A percentile compares a stretch with the other conserved stretches of the same genome.
phyloP scores from a whole-genome alignment of 2,113 vertebrate species.

The Phrynosoma platyrhinos region DNA sequence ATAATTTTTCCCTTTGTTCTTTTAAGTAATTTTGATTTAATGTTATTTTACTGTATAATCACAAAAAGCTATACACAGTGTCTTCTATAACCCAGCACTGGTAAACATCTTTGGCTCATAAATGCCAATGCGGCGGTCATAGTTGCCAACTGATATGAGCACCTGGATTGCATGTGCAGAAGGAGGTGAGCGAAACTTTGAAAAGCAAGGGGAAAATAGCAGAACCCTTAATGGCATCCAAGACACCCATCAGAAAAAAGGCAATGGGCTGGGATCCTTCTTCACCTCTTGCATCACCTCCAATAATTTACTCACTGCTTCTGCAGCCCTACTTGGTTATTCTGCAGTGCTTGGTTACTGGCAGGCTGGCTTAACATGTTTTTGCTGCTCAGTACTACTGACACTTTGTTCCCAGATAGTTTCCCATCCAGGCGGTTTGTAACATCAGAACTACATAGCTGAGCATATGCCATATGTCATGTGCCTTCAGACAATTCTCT shows the following conservation, averaged over 20 bases:
- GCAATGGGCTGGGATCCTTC: not conserved
- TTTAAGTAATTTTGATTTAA: constrained; percentile 40
- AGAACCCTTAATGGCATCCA: constrained; percentile 27
- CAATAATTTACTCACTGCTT: not conserved
- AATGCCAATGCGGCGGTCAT: constrained; percentile 41
- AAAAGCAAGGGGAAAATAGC: not conserved
- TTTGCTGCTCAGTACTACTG: not conserved
- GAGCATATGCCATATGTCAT: not conserved
- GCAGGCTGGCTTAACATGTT: not conserved
- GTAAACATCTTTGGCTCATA: constrained; percentile 39
- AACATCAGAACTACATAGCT: not conserved
- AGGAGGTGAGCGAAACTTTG: constrained; percentile 32
- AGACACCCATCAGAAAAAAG: not conserved
- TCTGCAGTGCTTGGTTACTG: not conserved
- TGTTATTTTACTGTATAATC: constrained; percentile 39
- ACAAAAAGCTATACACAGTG: constrained; percentile 2
- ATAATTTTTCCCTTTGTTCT: constrained; percentile 46
- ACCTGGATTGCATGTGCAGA: not conserved
- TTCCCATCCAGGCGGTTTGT: not conserved
- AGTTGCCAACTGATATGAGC: constrained; percentile 52
- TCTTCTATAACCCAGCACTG: constrained; percentile 32
- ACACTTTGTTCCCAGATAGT: not conserved
- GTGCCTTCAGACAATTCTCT: not conserved
- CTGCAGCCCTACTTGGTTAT: constrained; percentile 24
- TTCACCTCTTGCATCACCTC: too few relatives aligned